Base-by-base conservation (phyloP, 1,140 invertebrate genomes). In the Lamellibrachia luymesi region DNA sequence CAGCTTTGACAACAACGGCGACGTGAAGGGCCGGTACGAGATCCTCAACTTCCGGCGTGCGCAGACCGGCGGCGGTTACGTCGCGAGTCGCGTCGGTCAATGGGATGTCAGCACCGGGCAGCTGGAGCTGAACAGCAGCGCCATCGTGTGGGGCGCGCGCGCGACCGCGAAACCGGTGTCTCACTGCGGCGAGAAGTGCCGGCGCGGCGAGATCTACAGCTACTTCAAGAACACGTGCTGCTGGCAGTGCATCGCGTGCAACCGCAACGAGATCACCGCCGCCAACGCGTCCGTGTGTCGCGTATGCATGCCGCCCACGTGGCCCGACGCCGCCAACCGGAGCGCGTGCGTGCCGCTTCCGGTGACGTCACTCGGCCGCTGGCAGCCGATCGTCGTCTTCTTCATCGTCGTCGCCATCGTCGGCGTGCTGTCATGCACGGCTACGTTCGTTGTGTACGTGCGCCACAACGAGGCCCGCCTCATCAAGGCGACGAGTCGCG, bases 401-500 rank as follows among this genome's bases (percentile, higher is more conserved):
- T 96, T 97, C 38, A 95, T 96, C 0, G 94, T 94, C 64, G 94
- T 97, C 64, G 96, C 97, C 0, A 94, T 95, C 56, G 64, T 97
- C 51, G 97, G 97, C 25, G 96, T 97, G 51, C 56, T 96, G 17
- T 93, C 95, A n/a, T 94, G 94, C 17, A 50, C 93, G 25, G 50
- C 93, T 27, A 95, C 97, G 25, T 95, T 96, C 10, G 96, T 96
- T 6, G 97, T 98, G 92, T 98, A 98, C 96, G 94, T 97, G n/a
- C 97, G 97, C 92, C 97, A 98, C 96, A 98, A 98, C 95, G 97
- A 98, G 94, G 98, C 98, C 1, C 98, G 98, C 0, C 98, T 99
- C 51, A 98, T 99, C 56, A 97, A 98, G 94, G 98, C 98, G 0
- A 98, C 98, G 8, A 98, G 98, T 2, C 97, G 98, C 93, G 98